Percentiles rank a stretch among this genome's conserved stretches.
Evolutionary conservation across 2,888 invertebrate genomes (phyloP).

Genomic region (Camponotus fellah): DNA sequence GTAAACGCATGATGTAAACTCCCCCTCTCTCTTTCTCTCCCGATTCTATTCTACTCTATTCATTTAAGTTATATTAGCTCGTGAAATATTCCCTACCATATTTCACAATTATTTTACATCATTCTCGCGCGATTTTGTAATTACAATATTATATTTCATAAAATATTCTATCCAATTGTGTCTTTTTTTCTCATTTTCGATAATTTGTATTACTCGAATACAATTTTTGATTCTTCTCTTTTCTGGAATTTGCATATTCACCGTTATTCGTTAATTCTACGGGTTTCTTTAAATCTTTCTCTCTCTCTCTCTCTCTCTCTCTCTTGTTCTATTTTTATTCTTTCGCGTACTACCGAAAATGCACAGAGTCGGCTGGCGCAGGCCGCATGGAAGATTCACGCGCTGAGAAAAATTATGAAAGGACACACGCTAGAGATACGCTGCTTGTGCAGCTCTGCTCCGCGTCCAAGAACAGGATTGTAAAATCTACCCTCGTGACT

Average conservation of each 20-base stretch:
- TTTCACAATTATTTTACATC: not conserved
- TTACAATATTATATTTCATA: not conserved
- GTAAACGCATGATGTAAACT: not conserved
- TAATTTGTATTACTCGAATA: not conserved
- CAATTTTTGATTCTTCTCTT: not conserved
- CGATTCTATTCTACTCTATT: not conserved
- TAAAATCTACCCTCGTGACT: constrained; percentile 26
- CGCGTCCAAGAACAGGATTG: constrained; percentile 34
- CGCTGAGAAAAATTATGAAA: constrained; percentile 45
- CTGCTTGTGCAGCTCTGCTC: not conserved
- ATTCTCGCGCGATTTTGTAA: not conserved
- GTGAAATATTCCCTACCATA: not conserved
- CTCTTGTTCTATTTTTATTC: constrained; percentile 21
- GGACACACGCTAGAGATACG: constrained; percentile 18
- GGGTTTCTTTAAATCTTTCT: constrained; percentile 19
- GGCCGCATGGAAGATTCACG: constrained; percentile 47
- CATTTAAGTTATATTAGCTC: not conserved
- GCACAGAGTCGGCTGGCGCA: constrained; percentile 20
- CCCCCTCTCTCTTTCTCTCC: not conserved
- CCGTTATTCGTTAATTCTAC: constrained; percentile 20
- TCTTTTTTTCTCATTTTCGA: not conserved
- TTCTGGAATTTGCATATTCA: not conserved
- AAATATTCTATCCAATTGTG: not conserved
- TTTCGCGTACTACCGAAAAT: constrained; percentile 31
- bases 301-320: constrained; percentile 22